Conservation (phyloP, 2,113 vertebrate genomes). For the Alces alces region DNA sequence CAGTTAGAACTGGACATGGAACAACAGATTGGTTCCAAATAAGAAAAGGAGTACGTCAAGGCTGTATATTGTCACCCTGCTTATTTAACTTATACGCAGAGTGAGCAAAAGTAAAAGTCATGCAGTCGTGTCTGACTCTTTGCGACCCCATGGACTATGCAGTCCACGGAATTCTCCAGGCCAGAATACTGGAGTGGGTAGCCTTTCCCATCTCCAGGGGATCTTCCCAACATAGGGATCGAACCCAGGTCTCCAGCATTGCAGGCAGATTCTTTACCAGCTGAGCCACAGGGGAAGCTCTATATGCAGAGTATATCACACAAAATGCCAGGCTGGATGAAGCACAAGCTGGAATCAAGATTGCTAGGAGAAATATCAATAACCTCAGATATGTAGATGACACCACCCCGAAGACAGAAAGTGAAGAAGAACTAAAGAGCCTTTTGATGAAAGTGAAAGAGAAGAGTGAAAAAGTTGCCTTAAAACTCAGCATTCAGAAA, state of each 20-base stretch:
- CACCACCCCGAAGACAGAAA: background rate
- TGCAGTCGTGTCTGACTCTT: rapidly evolving
- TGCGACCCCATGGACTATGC: background rate
- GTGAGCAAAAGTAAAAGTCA: background rate
- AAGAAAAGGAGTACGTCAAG: background rate
- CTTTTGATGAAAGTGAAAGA: background rate
- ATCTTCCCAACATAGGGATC: background rate
- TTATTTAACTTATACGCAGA: background rate
- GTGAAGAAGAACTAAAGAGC: background rate
- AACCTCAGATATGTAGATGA: background rate
- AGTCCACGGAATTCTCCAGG: background rate
- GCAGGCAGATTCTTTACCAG: background rate
- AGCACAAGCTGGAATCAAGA: background rate
- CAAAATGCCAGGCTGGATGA: background rate
- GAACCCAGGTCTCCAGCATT: background rate
- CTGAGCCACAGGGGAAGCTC: background rate
- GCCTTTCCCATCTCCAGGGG: background rate
- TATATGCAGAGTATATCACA: background rate
- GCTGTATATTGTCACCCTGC: background rate
- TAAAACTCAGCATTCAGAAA: background rate
- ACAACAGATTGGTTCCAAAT: background rate
- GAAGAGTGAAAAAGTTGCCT: background rate
- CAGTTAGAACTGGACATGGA: background rate
- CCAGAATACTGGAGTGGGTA: background rate
- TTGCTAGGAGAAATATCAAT: background rate